A percentile compares a stretch with the other conserved stretches of the same genome.
Evolutionary conservation across 2,888 invertebrate genomes (phyloP).

Genomic region (Zhengitettix transpicula): DNA sequence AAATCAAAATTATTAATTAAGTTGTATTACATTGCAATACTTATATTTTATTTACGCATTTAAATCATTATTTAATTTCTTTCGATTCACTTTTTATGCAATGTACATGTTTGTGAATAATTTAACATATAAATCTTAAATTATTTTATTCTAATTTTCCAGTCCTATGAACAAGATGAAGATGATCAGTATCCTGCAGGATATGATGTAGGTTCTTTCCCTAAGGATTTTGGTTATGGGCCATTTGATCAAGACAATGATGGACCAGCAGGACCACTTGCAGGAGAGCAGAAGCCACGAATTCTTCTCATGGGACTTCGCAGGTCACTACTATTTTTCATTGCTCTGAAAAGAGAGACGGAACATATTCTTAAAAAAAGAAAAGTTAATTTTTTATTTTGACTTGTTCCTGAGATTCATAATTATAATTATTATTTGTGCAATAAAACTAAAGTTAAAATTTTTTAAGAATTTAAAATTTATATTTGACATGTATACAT

Average conservation of each 20-base stretch:
- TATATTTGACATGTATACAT: no score
- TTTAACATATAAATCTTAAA: neutral
- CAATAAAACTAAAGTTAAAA: no score
- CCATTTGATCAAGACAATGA: constrained; percentile 70
- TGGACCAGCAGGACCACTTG: constrained; percentile 30
- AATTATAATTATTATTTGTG: no score
- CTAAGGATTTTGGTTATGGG: constrained; percentile 85
- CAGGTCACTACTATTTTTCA: constrained; percentile 36
- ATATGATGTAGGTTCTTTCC: constrained; percentile 53
- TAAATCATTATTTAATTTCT: no score
- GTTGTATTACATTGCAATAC: no score
- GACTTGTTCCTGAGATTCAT: no score
- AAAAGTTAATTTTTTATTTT: no score
- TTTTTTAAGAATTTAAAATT: no score
- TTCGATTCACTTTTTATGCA: neutral
- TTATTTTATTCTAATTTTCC: constrained; percentile 6
- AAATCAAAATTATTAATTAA: no score
- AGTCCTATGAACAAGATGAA: constrained; percentile 26
- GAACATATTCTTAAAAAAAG: no score
- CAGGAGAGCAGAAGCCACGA: constrained; percentile 72
- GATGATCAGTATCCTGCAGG: constrained; percentile 29
- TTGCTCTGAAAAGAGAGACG: no score
- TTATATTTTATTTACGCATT: no score
- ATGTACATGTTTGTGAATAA: neutral
- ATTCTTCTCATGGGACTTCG: constrained; percentile 89